A percentile compares a stretch with the other conserved stretches of the same genome.
Evolutionary conservation across 2,797 vertebrate genomes (phyloP).

Genomic region (Pachyuromys duprasi): DNA sequence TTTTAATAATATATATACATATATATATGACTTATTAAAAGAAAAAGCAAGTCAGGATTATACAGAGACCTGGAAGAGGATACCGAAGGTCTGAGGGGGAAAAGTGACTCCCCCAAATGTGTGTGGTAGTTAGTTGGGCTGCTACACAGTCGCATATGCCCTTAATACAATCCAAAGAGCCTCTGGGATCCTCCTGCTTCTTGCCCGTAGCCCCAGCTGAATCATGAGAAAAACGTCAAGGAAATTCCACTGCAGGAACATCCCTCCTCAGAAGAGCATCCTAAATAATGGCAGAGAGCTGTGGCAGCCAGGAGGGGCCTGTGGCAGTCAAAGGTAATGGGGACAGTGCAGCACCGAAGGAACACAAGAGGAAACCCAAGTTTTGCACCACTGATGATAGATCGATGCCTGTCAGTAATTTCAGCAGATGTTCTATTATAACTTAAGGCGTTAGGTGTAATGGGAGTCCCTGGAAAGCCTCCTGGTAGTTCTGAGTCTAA

Average conservation of each 20-base stretch:
- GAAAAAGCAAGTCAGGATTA: slow-evolving; percentile 37
- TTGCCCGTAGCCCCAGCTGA: background rate
- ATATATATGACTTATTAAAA: background rate
- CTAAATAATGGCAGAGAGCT: slow-evolving; percentile 23
- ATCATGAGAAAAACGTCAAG: slow-evolving; percentile 25
- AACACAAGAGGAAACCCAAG: background rate
- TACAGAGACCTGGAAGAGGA: background rate
- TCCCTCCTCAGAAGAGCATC: background rate
- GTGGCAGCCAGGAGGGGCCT: background rate
- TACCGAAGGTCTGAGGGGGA: background rate
- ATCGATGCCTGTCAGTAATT: background rate
- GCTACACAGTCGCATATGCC: no score
- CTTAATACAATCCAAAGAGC: background rate
- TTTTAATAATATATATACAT: no score
- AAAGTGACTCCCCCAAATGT: background rate
- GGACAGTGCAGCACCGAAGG: background rate
- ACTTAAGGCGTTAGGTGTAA: background rate
- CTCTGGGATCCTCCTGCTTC: background rate
- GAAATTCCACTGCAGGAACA: background rate
- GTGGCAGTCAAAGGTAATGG: background rate
- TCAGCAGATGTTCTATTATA: background rate
- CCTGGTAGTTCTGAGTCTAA: slow-evolving; percentile 9
- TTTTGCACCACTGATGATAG: background rate
- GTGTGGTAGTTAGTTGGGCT: background rate
- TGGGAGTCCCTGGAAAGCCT: background rate